Base-by-base conservation (phyloP, 2,113 vertebrate genomes). In the Aegithalos caudatus region DNA sequence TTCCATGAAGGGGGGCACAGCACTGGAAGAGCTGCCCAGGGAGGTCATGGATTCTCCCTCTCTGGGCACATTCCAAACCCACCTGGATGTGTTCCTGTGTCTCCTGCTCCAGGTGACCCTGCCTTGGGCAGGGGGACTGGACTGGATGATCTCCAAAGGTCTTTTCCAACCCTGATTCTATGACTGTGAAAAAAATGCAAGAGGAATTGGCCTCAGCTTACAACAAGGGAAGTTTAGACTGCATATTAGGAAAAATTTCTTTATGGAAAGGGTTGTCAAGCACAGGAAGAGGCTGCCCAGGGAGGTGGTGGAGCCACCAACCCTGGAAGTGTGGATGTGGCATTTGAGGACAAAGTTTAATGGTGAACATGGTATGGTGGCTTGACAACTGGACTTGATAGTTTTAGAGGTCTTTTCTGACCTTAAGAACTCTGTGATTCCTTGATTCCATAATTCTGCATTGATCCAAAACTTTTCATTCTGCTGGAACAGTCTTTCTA, bases 311-410 rank as follows among this genome's bases (percentile, higher is more conserved):
- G 25, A 42, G 66, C 10, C n/a, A 22, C 25, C 24, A 40, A 1
- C 11, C 6, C 35, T 64, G 21, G 35, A 35, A 38, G 5, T 15
- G 37, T 28, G 47, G 19, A 64, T 42, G 12, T 31, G 48, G 25
- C 21, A 18, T 29, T 48, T 42, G 66, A 31, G 58, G 50, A 28
- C n/a, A 20, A 62, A 8, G 16, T 14, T 70, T n/a, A 33, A 12
- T 13, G 19, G 27, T 45, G 10, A 33, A 4, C 12, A 18, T 3
- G 2, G 3, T 14, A 15, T 28, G 23, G 3, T 8, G 6, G 23
- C 6, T 14, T 70, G n/a, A n/a, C 28, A 54, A 10, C n/a, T n/a
- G 47, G 19, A 15, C 9, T n/a, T 54, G n/a, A 31, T 62, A n/a
- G 20, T 6, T 2, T 58, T 19, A 2, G 31, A 57, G 31, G 1